Evolutionary conservation across 2,113 vertebrate species (phyloP).

Genomic region (Menidia beryllina): DNA sequence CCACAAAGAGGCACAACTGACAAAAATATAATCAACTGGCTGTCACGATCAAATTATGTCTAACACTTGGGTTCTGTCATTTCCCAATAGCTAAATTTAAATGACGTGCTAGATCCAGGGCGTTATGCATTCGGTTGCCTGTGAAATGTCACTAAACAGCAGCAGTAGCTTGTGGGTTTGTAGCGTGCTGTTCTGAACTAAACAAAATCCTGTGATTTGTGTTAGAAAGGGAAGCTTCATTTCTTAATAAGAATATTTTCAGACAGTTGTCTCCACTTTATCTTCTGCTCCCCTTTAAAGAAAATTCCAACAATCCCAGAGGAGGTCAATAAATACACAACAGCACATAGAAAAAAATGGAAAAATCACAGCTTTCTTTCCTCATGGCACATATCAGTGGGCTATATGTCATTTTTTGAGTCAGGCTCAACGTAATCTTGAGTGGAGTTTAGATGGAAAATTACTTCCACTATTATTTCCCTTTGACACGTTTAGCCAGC

Average conservation of each 20-base stretch:
- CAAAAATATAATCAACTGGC: neutral
- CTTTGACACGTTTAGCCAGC: neutral
- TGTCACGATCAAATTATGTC: neutral
- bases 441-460: neutral
- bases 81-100: constrained; percentile 1
- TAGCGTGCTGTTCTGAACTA: neutral
- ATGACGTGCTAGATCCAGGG: neutral
- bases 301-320: constrained; percentile 64
- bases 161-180: neutral
- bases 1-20: neutral
- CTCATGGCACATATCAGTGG: constrained; percentile 12
- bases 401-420: too few species aligned
- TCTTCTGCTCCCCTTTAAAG: constrained; percentile 48
- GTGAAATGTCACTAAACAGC: neutral
- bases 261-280: constrained; percentile 35
- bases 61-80: neutral
- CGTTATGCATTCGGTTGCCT: neutral
- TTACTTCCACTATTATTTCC: neutral
- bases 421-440: constrained; percentile 14
- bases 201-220: constrained; percentile 37
- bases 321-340: constrained; percentile 62
- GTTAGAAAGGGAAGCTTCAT: constrained; percentile 36
- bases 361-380: constrained; percentile 45
- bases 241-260: constrained; percentile 58
- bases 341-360: constrained; percentile 8